Conservation (phyloP, 2,797 vertebrate genomes). For the Tauraco hartlaubi region DNA sequence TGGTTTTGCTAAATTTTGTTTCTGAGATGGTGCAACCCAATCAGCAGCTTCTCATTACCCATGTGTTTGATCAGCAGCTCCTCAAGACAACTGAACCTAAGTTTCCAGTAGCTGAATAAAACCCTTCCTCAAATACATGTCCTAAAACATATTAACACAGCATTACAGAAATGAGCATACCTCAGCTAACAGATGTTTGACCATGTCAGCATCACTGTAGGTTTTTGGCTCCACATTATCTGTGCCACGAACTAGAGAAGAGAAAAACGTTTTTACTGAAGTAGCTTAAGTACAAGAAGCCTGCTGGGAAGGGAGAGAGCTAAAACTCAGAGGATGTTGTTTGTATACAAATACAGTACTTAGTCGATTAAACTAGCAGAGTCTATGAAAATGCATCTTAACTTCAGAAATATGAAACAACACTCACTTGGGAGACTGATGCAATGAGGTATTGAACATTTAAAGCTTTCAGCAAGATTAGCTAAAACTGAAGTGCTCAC, state of each 20-base stretch:
- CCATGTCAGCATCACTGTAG: constrained; percentile 93
- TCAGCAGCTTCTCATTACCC: background rate
- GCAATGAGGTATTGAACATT: background rate
- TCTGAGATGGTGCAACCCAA: background rate
- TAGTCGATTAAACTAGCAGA: background rate
- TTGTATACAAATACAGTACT: background rate
- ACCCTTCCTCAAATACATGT: background rate
- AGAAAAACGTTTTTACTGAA: constrained; percentile 27
- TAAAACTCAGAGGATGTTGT: background rate
- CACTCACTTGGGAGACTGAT: background rate
- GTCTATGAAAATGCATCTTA: background rate
- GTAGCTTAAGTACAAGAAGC: background rate
- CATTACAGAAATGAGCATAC: constrained; percentile 71
- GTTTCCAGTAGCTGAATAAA: background rate
- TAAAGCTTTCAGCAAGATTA: background rate
- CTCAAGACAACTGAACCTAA: background rate
- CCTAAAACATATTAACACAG: background rate
- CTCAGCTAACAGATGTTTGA: constrained; percentile 93
- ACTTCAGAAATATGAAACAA: background rate
- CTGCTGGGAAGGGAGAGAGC: background rate
- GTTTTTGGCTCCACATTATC: constrained; percentile 89
- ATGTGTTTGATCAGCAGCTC: background rate
- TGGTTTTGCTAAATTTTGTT: background rate
- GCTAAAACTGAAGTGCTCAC: background rate
- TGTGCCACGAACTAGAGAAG: constrained; percentile 86